Evolutionary conservation across 2,888 invertebrate genomes (phyloP).

Genomic region (Aphrophora alni): DNA sequence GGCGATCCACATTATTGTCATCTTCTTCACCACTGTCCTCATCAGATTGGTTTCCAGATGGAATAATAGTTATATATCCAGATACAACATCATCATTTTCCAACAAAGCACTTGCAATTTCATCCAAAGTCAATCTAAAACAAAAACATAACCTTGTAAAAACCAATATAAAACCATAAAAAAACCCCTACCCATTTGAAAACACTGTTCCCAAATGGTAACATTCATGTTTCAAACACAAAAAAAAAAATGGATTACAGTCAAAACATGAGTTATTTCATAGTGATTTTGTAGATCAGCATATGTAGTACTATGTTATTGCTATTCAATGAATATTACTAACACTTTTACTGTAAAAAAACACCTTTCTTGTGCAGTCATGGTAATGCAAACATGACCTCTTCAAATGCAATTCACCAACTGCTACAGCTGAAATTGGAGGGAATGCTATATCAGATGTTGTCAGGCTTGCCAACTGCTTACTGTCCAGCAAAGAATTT

Average conservation of each 20-base stretch:
- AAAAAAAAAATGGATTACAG: neutral
- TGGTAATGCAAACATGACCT: too few species aligned
- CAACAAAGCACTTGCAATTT: neutral
- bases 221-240: constrained; percentile 10
- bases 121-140: constrained; percentile 11
- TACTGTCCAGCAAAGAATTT: too few species aligned
- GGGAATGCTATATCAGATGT: too few species aligned
- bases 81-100: neutral
- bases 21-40: constrained; percentile 20
- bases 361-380: too few species aligned
- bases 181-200: neutral
- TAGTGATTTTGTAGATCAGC: too few species aligned
- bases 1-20: neutral
- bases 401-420: too few species aligned
- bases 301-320: too few species aligned
- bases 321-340: too few species aligned
- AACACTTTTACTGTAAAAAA: too few species aligned
- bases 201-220: constrained; percentile 22
- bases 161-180: neutral
- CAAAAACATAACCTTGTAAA: constrained; percentile 1
- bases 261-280: too few species aligned
- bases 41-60: constrained; percentile 9
- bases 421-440: too few species aligned
- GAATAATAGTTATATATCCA: neutral
- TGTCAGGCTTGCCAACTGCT: too few species aligned